A percentile compares a stretch with the other conserved stretches of the same genome.
Evolutionary conservation across 2,113 vertebrate genomes (phyloP).

Genomic region (Taxidea taxus): DNA sequence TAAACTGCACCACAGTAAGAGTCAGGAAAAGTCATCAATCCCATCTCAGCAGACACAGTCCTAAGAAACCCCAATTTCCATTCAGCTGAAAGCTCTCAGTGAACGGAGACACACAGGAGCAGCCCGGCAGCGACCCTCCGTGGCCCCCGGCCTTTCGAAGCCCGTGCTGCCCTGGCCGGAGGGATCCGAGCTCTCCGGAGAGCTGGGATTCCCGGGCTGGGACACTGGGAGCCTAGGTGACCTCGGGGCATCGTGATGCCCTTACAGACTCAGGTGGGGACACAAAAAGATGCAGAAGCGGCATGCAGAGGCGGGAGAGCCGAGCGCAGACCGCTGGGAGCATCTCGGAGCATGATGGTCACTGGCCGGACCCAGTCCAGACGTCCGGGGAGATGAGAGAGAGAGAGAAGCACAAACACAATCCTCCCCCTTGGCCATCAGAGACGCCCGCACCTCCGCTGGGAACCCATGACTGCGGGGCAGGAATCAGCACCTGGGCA

Average conservation of each 20-base stretch:
- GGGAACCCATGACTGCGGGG: background rate
- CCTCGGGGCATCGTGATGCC: background rate
- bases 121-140: background rate
- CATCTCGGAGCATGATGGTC: rapidly evolving
- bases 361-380: background rate
- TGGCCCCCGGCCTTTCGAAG: background rate
- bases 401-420: rapidly evolving
- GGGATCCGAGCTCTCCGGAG: background rate
- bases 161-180: background rate
- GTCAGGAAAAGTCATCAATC: background rate
- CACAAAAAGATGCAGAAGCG: too few relatives aligned
- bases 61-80: background rate
- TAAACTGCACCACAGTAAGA: too few relatives aligned
- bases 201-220: background rate
- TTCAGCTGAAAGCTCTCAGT: background rate
- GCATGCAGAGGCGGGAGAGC: background rate
- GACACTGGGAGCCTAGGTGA: background rate
- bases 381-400: background rate
- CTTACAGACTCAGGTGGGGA: background rate
- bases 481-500: background rate
- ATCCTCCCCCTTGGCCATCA: background rate
- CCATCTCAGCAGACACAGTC: background rate
- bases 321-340: background rate
- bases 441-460: background rate
- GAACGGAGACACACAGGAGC: background rate